Evolutionary conservation across 2,113 vertebrate genomes (phyloP).

Genomic region (Ameiurus melas): DNA sequence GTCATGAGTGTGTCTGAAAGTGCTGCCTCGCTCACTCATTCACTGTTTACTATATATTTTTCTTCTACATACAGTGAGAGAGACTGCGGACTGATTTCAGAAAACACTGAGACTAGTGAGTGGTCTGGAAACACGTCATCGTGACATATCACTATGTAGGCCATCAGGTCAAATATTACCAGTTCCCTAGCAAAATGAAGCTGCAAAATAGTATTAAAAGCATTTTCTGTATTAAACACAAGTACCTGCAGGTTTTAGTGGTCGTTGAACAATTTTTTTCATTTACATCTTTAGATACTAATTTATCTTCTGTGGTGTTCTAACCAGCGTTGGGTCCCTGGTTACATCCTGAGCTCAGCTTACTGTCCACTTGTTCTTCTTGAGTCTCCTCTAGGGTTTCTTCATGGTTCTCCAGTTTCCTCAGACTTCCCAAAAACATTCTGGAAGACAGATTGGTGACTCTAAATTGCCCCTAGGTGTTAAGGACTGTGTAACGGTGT

Average conservation of each 20-base stretch:
- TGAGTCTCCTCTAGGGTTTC: neutral
- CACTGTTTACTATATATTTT: neutral
- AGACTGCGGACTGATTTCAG: neutral
- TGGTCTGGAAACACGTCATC: neutral
- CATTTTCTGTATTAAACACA: neutral
- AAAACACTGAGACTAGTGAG: neutral
- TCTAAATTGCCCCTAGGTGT: neutral
- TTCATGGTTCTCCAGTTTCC: neutral
- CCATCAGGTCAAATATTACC: neutral
- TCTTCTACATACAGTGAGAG: neutral
- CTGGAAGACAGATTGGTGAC: neutral
- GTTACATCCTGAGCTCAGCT: neutral
- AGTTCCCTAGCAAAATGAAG: neutral
- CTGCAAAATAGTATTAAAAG: neutral
- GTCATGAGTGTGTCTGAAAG: slow-evolving; percentile 17
- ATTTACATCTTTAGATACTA: too few relatives aligned
- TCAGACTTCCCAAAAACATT: neutral
- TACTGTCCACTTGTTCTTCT: neutral
- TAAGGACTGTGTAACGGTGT: neutral
- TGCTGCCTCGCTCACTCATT: neutral
- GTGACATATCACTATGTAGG: neutral
- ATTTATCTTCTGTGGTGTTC: neutral
- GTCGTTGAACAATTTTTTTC: neutral
- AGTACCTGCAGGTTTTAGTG: too few relatives aligned
- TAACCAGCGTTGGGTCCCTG: neutral